Evolutionary conservation across 2,888 invertebrate genomes (phyloP), one percentile per base, ranked within the genome.

Genomic region (Pelosia muscerda): DNA sequence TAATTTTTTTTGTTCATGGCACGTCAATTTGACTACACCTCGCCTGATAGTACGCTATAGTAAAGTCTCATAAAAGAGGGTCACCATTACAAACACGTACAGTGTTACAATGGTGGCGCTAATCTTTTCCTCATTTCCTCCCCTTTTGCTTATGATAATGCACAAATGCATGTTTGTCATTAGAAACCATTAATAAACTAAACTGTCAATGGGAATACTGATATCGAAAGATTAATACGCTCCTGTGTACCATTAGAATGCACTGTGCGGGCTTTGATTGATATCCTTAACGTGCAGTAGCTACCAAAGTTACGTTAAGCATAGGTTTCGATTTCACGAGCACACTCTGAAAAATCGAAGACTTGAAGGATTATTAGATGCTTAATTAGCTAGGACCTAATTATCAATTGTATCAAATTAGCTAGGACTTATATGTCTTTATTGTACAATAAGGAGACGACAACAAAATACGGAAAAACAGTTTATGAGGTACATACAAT

Each of bases 261-360:
- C 53, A 54, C 23, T n/a, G n/a, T 54, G 63, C 55, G 23, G 34
- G 25, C n/a, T 11, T 54, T 63, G 63, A 63, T 56, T 34, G 34
- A 63, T 56, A 25, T 23, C 19, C 25, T 13, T 19, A 25, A 38
- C 55, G 55, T 54, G 63, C n/a, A 25, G 19, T 19, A 9, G 9
- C 38, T 19, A 9, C 4, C 38, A 38, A 54, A 26, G 19, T 23
- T 19, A 2, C 8, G 11, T 25, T 56, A n/a, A 55, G 25, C 26
- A 25, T 38, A 25, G 34, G 38, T 19, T 56, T 34, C 34, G 56
- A 56, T 38, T 55, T 25, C n/a, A 26, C 3, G 9, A 28, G 28
- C 10, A 60, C 9, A 60, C 9, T 25, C 23, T 3, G 22, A 31
- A 31, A 34, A 28, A 31, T 57, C 5, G 11, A 9, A n/a, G 15